These are phyloP conservation scores for Venustaconcha ellipsiformis DNA, from an alignment of 1,140 invertebrate species.

Conservation along the genomic window DNA sequence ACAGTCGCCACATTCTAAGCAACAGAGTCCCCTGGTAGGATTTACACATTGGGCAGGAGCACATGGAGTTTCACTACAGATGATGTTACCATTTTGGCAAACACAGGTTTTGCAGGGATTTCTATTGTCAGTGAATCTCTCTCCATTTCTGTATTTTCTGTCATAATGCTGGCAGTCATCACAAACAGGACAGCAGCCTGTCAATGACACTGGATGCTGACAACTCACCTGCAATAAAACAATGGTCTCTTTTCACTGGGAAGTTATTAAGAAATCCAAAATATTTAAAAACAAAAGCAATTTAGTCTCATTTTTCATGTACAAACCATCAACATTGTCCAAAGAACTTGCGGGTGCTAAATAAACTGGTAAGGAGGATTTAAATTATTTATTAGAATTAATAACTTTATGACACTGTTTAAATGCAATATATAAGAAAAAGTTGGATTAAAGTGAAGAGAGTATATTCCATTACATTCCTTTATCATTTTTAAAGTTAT, in stretches of 20 bases:
- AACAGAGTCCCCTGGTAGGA: slow-evolving; percentile 22
- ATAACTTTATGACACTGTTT: no score
- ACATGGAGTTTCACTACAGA: slow-evolving; percentile 21
- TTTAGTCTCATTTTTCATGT: no score
- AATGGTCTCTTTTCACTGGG: not conserved
- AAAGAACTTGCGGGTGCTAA: no score
- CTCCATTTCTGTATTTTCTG: slow-evolving; percentile 36
- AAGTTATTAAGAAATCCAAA: not conserved
- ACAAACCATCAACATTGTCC: no score
- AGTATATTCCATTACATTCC: no score
- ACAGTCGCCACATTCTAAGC: slow-evolving; percentile 48
- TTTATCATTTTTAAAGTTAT: no score
- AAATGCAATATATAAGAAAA: no score
- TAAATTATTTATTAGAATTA: no score
- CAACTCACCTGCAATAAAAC: slow-evolving; percentile 30
- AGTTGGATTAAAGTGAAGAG: no score
- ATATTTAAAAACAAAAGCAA: not conserved
- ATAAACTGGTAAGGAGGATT: no score
- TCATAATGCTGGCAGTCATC: slow-evolving; percentile 47
- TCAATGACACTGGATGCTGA: slow-evolving; percentile 39
- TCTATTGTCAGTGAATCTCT: slow-evolving; percentile 33
- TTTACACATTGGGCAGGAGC: slow-evolving; percentile 13
- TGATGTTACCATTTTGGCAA: slow-evolving; percentile 40
- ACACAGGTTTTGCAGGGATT: slow-evolving; percentile 40
- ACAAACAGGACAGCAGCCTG: slow-evolving; percentile 57